Conservation (phyloP, 64 coral and sea anemone genomes). For the Pocillopora verrucosa region DNA sequence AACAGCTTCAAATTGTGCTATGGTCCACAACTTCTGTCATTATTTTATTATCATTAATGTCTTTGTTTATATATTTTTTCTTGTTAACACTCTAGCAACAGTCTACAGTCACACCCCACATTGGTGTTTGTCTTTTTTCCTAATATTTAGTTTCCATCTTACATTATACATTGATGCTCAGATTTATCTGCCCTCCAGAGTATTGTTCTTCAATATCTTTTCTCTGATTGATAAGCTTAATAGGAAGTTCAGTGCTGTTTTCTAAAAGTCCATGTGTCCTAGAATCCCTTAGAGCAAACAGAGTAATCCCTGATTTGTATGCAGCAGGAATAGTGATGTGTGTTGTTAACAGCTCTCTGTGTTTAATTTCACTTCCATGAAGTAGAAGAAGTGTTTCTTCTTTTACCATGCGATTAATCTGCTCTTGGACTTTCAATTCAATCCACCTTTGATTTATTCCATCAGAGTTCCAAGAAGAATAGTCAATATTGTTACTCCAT, state of each 20-base stretch:
- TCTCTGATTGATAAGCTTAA: background rate
- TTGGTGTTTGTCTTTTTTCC: background rate
- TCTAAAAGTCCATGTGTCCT: constrained; percentile 37
- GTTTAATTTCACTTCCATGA: constrained; percentile 73
- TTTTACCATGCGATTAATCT: constrained; percentile 71
- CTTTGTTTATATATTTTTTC: too few relatives aligned
- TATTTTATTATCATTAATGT: too few relatives aligned
- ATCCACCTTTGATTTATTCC: constrained; percentile 35
- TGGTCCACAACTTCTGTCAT: too few relatives aligned
- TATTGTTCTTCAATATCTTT: background rate
- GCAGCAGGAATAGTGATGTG: constrained; percentile 72
- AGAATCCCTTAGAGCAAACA: constrained; percentile 69
- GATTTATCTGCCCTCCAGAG: background rate
- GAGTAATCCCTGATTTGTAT: constrained; percentile 76
- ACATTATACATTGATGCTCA: constrained; percentile 1
- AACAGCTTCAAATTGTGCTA: too few relatives aligned
- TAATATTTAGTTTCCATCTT: background rate
- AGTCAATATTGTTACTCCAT: constrained; percentile 60
- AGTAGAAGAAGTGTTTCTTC: constrained; percentile 68
- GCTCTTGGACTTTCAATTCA: constrained; percentile 61
- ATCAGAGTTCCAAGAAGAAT: constrained; percentile 1
- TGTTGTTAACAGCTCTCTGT: constrained; percentile 49
- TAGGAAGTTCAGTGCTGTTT: constrained; percentile 36
- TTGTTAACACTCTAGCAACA: too few relatives aligned
- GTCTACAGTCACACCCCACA: too few relatives aligned